Conservation (phyloP, 2,797 vertebrate genomes). For the Serranus cabrilla region DNA sequence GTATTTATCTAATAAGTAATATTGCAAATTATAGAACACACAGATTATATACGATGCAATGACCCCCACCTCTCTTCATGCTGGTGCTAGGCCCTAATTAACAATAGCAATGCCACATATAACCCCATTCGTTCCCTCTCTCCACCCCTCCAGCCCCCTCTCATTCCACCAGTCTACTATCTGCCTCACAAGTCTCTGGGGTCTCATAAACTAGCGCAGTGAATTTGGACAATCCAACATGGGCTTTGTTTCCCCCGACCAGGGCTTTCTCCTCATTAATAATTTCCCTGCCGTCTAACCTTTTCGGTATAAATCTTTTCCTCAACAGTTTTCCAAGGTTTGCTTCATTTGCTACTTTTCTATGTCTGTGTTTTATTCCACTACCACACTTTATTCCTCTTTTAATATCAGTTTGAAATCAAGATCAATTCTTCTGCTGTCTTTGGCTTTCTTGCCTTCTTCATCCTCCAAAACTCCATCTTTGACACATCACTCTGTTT, state of each 20-base stretch:
- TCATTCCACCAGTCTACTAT: slow-evolving; percentile 60
- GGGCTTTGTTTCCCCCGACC: slow-evolving; percentile 48
- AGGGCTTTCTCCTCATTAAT: slow-evolving; percentile 56
- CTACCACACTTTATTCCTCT: neutral
- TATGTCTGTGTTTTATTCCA: neutral
- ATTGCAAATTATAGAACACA: neutral
- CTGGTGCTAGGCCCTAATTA: slow-evolving; percentile 53
- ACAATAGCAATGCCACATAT: slow-evolving; percentile 51
- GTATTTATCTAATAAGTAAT: neutral
- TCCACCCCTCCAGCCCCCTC: slow-evolving; percentile 46
- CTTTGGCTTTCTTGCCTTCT: neutral
- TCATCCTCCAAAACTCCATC: slow-evolving; percentile 1
- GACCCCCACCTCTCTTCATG: slow-evolving; percentile 28
- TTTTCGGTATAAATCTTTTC: slow-evolving; percentile 45
- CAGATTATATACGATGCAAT: neutral
- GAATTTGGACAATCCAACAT: slow-evolving; percentile 66
- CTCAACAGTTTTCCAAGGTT: slow-evolving; percentile 13
- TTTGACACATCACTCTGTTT: neutral
- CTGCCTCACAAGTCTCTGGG: slow-evolving; percentile 65
- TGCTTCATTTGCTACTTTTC: slow-evolving; percentile 3
- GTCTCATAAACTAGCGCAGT: slow-evolving; percentile 70
- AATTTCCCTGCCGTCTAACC: slow-evolving; percentile 43
- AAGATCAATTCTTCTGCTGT: neutral
- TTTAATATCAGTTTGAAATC: neutral
- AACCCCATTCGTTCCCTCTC: slow-evolving; percentile 48